Percentiles rank a stretch among this genome's conserved stretches.
Evolutionary conservation across 2,113 vertebrate species (phyloP).

Genomic region (Terrapene triunguis): DNA sequence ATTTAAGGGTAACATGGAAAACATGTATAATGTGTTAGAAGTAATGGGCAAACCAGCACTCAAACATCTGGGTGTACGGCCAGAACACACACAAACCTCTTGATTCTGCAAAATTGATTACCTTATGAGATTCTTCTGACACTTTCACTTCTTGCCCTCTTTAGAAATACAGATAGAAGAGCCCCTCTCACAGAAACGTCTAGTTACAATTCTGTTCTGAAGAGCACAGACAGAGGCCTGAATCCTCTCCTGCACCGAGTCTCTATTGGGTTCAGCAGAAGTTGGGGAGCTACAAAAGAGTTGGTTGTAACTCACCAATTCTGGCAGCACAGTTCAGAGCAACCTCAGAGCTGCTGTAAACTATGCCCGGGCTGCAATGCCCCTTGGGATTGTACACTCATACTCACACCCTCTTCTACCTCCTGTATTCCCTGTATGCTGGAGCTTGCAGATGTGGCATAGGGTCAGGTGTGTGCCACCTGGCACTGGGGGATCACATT

Average conservation of each 20-base stretch:
- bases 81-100: background rate
- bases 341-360: background rate
- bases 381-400: background rate
- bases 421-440: background rate
- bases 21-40: background rate
- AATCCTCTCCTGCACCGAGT: background rate
- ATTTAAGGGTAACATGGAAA: background rate
- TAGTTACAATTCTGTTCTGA: background rate
- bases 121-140: slow-evolving; percentile 12
- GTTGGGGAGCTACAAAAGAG: background rate
- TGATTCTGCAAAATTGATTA: slow-evolving; percentile 16
- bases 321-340: background rate
- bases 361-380: background rate
- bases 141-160: slow-evolving; percentile 20
- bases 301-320: background rate
- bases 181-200: background rate
- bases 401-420: background rate
- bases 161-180: slow-evolving; percentile 21
- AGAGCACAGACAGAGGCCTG: background rate
- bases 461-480: background rate
- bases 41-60: background rate
- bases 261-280: background rate
- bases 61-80: background rate
- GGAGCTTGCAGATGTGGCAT: background rate
- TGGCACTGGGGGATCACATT: background rate